A percentile compares a stretch with the other conserved stretches of the same genome.
Evolutionary conservation across 2,888 invertebrate genomes (phyloP).

Genomic region (Perithous albicinctus): DNA sequence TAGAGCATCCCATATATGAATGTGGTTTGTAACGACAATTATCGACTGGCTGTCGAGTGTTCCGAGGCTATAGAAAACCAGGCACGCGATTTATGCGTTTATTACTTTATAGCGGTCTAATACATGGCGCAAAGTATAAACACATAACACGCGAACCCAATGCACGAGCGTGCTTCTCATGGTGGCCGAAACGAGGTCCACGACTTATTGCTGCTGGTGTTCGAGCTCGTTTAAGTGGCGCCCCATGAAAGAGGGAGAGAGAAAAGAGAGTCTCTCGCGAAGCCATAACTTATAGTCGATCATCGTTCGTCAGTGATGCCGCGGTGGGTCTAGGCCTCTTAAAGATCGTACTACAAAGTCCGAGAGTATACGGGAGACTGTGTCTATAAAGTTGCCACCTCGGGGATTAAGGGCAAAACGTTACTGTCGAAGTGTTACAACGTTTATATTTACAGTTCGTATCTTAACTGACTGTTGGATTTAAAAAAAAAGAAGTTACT

Average conservation of each 20-base stretch:
- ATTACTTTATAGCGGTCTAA: constrained; percentile 82
- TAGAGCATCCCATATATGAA: neutral
- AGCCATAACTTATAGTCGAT: constrained; percentile 82
- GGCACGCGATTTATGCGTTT: constrained; percentile 79
- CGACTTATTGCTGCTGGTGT: constrained; percentile 46
- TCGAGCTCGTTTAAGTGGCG: constrained; percentile 77
- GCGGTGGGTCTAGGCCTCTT: constrained; percentile 34
- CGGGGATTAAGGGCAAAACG: constrained; percentile 77
- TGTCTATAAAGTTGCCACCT: constrained; percentile 80
- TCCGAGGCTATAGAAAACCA: constrained; percentile 11
- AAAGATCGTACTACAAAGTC: constrained; percentile 74
- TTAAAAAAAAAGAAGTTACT: neutral
- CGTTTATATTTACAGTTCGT: constrained; percentile 4
- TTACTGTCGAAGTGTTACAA: constrained; percentile 58
- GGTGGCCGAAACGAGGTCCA: constrained; percentile 34
- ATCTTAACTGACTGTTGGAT: neutral
- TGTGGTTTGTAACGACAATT: constrained; percentile 49
- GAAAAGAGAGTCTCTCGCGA: constrained; percentile 72
- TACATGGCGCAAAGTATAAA: constrained; percentile 58
- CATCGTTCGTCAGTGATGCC: constrained; percentile 77
- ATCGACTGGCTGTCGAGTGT: constrained; percentile 31
- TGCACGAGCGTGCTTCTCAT: constrained; percentile 21
- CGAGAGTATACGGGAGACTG: constrained; percentile 58
- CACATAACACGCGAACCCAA: constrained; percentile 33
- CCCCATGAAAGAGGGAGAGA: constrained; percentile 43